Evolutionary conservation across 2,797 vertebrate species (phyloP), one percentile per base, ranked within the genome.

Genomic region (Chromis chromis): DNA sequence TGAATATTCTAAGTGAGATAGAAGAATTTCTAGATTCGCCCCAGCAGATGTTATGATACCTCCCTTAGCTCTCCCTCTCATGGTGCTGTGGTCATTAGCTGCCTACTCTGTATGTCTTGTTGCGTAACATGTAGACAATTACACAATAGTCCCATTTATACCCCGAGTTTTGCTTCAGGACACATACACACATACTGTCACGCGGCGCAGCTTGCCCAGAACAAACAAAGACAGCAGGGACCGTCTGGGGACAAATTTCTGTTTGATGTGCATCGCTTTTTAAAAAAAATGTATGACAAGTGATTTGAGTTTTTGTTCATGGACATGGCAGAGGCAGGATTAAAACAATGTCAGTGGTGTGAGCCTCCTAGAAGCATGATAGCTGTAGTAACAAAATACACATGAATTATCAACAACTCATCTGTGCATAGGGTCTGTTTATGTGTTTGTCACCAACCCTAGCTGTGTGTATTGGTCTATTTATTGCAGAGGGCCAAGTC

Each of bases 401-500:
- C 53, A 58, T 22, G 54, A 67, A 70, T 76, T 55, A 72, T 58
- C 27, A 63, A 48, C 49, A 50, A 61, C 66, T 79, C 19, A 14
- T 76, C 13, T 68, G 60, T 68, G 25, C 75, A 64, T 60, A 50
- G 72, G 82, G 50, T 78, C 5, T 53, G 55, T 74, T 25, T 52
- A 28, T 75, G 57, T 53, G 54, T 78, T 69, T 53, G 60, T 73
- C 70, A 77, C 68, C 42, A 78, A 77, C 63, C 19, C 31, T 3
- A 33, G 49, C 65, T 78, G 3, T 78, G 33, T 81, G 58, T 78
- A 11, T 76, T 71, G 16, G 16, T 77, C 1, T 78, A 63, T 94
- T 95, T 83, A 6, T 76, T 84, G 48, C 95, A 99, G 98, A 99
- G 77, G 93, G 96, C 12, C 94, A 93, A 0, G 87, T 89, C 56